Base-by-base conservation (phyloP, 1,140 invertebrate genomes). In the Drosophila albomicans region DNA sequence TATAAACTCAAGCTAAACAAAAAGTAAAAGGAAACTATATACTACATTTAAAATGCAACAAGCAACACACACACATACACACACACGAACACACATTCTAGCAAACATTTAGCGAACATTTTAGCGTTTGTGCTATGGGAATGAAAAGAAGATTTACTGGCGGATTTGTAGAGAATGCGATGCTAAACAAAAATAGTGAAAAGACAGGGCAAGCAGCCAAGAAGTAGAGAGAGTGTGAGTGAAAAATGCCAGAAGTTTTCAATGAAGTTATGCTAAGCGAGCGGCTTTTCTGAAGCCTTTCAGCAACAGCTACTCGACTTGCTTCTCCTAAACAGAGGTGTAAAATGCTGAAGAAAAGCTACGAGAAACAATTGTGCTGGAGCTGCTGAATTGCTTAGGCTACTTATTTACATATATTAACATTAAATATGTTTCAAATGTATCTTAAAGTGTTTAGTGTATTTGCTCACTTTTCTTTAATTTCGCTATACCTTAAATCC, bases 1-100 rank as follows among this genome's bases (percentile, higher is more conserved):
- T 58, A 58, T 58, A 72, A 57, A 45, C 64, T 66, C 52, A 75
- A 64, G 61, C 51, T 71, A 74, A 85, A 51, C 62, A 68, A 63
- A 76, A 88, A 73, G 59, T 62, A 72, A 85, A 54, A 62, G 64
- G 25, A 76, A 88, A 82, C 67, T 54, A 65, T 25, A 64, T 61
- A 45, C 48, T 65, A 78, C 63, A 88, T 81, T 79, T 59, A 68
- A 74, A 81, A 76, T 63, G 76, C 73, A 79, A 67, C 59, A 54
- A 35, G 45, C 28, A 58, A 68, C 63, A 63, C 25, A 57, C 25
- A 57, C n/a, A 72, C 35, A 64, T 5, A 58, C 45, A 52, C 43
- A 48, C 56, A 32, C 48, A 68, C 43, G 48, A 28, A 49, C 43
- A 73, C 38, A 45, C 32, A 45, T 41, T 32, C 48, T 72, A 43